phyloP scores from a whole-genome alignment of 1,140 invertebrate species.

The Caenorhabditis inopinata region DNA sequence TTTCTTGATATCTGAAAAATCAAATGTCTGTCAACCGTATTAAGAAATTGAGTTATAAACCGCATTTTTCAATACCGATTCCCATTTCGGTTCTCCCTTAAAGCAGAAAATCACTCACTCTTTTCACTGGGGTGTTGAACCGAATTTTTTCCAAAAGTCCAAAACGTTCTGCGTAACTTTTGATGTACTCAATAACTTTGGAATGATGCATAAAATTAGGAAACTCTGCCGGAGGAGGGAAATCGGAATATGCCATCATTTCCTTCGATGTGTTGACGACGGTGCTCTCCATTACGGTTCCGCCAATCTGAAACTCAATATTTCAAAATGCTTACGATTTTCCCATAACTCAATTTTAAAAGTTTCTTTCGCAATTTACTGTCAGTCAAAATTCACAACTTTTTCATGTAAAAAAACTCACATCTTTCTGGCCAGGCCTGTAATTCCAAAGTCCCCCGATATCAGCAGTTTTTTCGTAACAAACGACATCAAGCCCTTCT shows the following conservation, averaged over 20 bases:
- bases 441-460: constrained; percentile 71
- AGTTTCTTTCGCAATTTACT: no score
- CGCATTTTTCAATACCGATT: no score
- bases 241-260: constrained; percentile 70
- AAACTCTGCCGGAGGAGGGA: constrained; percentile 68
- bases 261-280: constrained; percentile 70
- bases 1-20: constrained; percentile 36
- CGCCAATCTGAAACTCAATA: constrained; percentile 53
- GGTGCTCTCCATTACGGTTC: constrained; percentile 68
- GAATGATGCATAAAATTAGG: constrained; percentile 69
- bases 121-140: constrained; percentile 65
- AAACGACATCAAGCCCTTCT: constrained; percentile 67
- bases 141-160: constrained; percentile 63
- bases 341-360: no score
- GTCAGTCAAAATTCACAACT: no score
- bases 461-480: constrained; percentile 68
- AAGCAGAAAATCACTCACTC: constrained; percentile 39
- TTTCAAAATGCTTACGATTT: no score
- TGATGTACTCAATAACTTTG: constrained; percentile 67
- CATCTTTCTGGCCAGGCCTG: constrained; percentile 57
- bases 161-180: constrained; percentile 68
- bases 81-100: no score
- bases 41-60: no score
- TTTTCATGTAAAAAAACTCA: no score
- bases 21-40: background rate